phyloP scores from a whole-genome alignment of 2,888 invertebrate genomes.

The Antitype chi region DNA sequence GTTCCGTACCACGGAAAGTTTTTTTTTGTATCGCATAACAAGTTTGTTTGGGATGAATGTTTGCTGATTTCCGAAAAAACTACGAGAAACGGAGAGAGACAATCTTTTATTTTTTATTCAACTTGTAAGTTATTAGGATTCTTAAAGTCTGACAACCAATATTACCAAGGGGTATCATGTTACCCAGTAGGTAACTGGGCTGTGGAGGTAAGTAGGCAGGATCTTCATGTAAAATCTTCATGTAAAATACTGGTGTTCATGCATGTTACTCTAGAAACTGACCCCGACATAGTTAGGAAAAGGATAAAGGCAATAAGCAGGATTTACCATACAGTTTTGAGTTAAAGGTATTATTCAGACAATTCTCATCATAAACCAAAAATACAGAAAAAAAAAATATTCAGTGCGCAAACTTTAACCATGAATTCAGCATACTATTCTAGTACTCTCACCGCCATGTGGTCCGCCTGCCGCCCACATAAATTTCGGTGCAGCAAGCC shows the following conservation, averaged over 20 bases:
- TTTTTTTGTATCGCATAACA: background rate
- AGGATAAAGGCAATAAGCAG: background rate
- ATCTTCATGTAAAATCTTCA: too few relatives aligned
- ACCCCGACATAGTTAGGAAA: background rate
- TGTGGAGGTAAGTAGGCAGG: background rate
- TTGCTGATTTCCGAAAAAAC: background rate
- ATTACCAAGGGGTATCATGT: background rate
- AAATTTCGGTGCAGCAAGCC: too few relatives aligned
- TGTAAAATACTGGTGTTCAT: background rate
- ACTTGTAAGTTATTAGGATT: background rate
- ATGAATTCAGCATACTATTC: too few relatives aligned
- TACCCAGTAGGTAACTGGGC: too few relatives aligned
- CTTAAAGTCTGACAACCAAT: background rate
- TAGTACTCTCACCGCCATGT: too few relatives aligned
- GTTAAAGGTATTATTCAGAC: background rate
- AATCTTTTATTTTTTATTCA: background rate
- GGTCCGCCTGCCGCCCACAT: too few relatives aligned
- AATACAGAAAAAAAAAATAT: too few relatives aligned
- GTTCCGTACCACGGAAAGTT: background rate
- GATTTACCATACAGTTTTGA: background rate
- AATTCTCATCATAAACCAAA: background rate
- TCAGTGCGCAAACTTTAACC: too few relatives aligned
- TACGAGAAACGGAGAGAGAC: background rate
- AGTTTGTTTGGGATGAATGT: background rate
- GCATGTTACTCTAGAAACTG: background rate